phyloP scores from a whole-genome alignment of 1,140 invertebrate species.

The Neocloeon triangulifer region DNA sequence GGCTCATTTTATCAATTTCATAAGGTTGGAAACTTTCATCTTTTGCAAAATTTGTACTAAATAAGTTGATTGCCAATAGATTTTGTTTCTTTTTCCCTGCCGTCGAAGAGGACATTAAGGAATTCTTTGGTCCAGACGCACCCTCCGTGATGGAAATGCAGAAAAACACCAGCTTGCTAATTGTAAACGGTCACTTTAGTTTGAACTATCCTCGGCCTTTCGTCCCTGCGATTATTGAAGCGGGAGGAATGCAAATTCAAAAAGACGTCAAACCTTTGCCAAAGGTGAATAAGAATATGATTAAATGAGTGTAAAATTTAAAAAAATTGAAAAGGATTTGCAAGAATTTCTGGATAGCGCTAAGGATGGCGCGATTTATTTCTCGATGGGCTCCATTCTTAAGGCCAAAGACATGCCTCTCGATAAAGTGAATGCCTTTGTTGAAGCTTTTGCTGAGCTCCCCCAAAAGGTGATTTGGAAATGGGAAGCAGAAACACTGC shows the following conservation, averaged over 20 bases:
- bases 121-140: slow-evolving; percentile 14
- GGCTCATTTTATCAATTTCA: background rate
- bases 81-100: background rate
- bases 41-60: too few relatives aligned
- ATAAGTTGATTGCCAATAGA: too few relatives aligned
- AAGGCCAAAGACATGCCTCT: slow-evolving; percentile 14
- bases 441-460: slow-evolving; percentile 26
- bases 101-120: background rate
- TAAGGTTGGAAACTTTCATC: too few relatives aligned
- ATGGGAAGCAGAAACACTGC: slow-evolving; percentile 22
- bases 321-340: slow-evolving; percentile 14
- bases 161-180: slow-evolving; percentile 25
- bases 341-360: slow-evolving; percentile 12
- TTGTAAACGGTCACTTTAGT: slow-evolving; percentile 29
- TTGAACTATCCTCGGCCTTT: slow-evolving; percentile 24
- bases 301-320: too few relatives aligned
- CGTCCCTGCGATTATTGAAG: slow-evolving; percentile 26
- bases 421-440: slow-evolving; percentile 16
- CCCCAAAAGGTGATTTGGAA: slow-evolving; percentile 39
- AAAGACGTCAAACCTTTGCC: slow-evolving; percentile 17
- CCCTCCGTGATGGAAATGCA: slow-evolving; percentile 12
- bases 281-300: slow-evolving; percentile 18
- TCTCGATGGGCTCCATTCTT: slow-evolving; percentile 21
- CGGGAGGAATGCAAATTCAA: slow-evolving; percentile 24
- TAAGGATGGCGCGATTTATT: slow-evolving; percentile 17